Evolutionary conservation across 1,140 invertebrate genomes (phyloP), one percentile per base, ranked within the genome.

Genomic region (Drosophila dunni): DNA sequence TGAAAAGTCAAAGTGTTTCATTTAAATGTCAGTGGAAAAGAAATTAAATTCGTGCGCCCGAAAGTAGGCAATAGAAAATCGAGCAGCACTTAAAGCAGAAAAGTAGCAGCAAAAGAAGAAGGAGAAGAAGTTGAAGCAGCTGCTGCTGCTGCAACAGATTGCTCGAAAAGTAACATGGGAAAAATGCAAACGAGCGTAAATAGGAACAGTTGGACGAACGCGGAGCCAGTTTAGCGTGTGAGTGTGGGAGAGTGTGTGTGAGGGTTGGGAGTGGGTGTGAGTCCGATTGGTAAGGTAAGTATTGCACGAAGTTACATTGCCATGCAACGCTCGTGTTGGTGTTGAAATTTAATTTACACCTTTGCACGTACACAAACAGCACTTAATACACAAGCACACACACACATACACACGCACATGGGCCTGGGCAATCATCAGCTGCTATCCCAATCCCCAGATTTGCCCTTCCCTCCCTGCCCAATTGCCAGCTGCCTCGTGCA

Each of bases 271-370:
- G 24, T 42, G 15, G 10, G 7, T 10, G 7, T 4, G 33, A 29
- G 1, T 29, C 24, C 24, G 24, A n/a, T 57, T 51, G 46, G 17
- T n/a, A 11, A 24, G 45, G 17, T 17, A 33, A 40, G 34, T 34
- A 42, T 36, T 51, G 36, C 7, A 29, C 8, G 15, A 56, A 56
- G 13, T 54, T 48, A 24, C 62, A 77, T 84, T 88, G 79, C 69
- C 73, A 88, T 88, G 76, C 83, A 63, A 44, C 64, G 40, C 53
- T 48, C 60, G 79, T 77, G 84, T 68, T 77, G 83, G 65, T 68
- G 67, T 74, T 71, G 70, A 88, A 88, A 88, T 88, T 88, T 88
- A 88, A 88, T 88, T 88, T 88, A 88, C 83, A 88, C 79, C 79
- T 88, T 73, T 79, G 83, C 83, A 88, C 83, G 79, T 88, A 88